phyloP scores from a whole-genome alignment of 2,888 invertebrate species.

The Calephelis perditalis region DNA sequence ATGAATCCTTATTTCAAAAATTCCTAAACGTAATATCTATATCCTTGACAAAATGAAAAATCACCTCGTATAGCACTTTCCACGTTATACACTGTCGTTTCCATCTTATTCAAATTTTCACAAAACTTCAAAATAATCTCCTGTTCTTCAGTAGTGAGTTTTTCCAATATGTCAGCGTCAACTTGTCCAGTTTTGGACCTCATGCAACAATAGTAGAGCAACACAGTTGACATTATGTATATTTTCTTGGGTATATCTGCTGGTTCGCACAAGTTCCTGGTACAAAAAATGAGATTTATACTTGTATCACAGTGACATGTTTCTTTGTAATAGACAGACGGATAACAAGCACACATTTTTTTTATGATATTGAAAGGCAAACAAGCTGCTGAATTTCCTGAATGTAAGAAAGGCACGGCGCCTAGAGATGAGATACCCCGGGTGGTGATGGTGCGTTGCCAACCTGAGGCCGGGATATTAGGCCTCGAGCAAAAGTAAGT shows the following conservation, averaged over 20 bases:
- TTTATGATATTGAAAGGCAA: too few relatives aligned
- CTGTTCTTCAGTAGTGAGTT: conserved; percentile 41
- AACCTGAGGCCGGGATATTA: too few relatives aligned
- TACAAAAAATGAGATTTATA: background rate
- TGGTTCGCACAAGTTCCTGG: conserved; percentile 40
- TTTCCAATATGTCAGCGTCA: conserved; percentile 44
- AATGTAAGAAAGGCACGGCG: too few relatives aligned
- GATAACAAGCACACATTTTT: too few relatives aligned
- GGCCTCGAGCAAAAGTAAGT: too few relatives aligned
- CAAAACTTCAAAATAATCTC: conserved; percentile 51
- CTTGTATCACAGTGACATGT: too few relatives aligned
- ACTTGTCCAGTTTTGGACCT: conserved; percentile 41
- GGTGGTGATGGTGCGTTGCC: too few relatives aligned
- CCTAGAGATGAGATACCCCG: too few relatives aligned
- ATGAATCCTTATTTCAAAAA: too few relatives aligned
- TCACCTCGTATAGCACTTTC: conserved; percentile 46
- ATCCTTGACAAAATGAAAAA: background rate
- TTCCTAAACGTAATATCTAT: too few relatives aligned
- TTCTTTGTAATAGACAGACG: too few relatives aligned
- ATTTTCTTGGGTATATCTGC: conserved; percentile 42
- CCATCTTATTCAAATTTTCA: conserved; percentile 46
- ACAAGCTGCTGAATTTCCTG: too few relatives aligned
- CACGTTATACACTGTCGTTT: conserved; percentile 47
- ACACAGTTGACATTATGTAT: conserved; percentile 43
- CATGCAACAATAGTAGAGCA: conserved; percentile 52